Conservation (phyloP, 2,888 invertebrate genomes). For the Aelia acuminata region DNA sequence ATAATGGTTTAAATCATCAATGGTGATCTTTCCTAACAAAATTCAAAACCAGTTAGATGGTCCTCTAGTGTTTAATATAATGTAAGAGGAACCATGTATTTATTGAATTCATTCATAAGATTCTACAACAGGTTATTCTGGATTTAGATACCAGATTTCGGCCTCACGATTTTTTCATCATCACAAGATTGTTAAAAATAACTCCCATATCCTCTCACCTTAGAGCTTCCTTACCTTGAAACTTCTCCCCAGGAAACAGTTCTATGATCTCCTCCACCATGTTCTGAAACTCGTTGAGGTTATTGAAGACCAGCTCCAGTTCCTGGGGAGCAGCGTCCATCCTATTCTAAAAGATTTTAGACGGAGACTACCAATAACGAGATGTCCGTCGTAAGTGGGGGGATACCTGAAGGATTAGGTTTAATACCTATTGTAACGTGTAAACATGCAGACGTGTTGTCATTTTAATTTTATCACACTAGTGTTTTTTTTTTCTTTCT, state of each 20-base stretch:
- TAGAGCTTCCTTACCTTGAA: not conserved
- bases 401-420: constrained; percentile 12
- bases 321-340: constrained; percentile 41
- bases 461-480: not conserved
- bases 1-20: no score
- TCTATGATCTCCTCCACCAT: constrained; percentile 39
- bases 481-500: no score
- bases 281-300: constrained; percentile 48
- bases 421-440: not conserved
- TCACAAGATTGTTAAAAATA: not conserved
- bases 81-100: no score
- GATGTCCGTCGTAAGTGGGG: not conserved
- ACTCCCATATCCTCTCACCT: not conserved
- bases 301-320: constrained; percentile 36
- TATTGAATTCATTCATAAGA: not conserved
- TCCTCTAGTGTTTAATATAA: no score
- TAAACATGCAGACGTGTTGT: not conserved
- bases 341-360: not conserved
- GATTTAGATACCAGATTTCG: not conserved
- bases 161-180: not conserved
- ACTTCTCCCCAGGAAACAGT: constrained; percentile 9
- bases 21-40: no score
- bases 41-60: no score
- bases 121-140: not conserved
- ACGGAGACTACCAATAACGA: constrained; percentile 11